These are phyloP conservation scores for Galaxias olidus DNA, from an alignment of 2,797 vertebrate genomes.

Conservation along the genomic window DNA sequence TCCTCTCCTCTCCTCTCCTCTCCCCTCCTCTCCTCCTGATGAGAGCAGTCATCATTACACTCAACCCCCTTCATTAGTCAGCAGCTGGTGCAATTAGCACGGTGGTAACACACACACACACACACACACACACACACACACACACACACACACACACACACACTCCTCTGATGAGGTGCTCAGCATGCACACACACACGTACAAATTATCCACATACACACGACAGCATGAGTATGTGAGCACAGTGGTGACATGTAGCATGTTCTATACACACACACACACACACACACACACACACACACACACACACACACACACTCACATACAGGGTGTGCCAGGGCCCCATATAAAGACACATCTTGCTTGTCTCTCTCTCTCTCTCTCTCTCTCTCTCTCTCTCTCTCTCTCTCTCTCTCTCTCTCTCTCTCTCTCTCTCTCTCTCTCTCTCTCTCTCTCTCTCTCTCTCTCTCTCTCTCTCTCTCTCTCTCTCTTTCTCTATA, in stretches of 20 bases:
- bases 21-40: slow-evolving; percentile 23
- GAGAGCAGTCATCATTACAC: slow-evolving; percentile 62
- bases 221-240: slow-evolving; percentile 11
- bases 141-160: slow-evolving; percentile 16
- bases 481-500: slow-evolving; percentile 75
- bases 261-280: slow-evolving; percentile 8
- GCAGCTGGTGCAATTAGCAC: slow-evolving; percentile 62
- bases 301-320: slow-evolving; percentile 13
- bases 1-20: neutral
- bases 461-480: slow-evolving; percentile 72
- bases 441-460: slow-evolving; percentile 82
- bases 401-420: slow-evolving; percentile 82
- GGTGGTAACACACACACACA: slow-evolving; percentile 14
- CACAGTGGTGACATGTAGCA: neutral
- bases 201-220: neutral
- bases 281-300: slow-evolving; percentile 9
- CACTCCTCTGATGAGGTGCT: slow-evolving; percentile 3
- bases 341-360: slow-evolving; percentile 44
- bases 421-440: slow-evolving; percentile 81
- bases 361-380: slow-evolving; percentile 71
- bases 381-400: slow-evolving; percentile 81
- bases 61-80: slow-evolving; percentile 59
- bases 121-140: slow-evolving; percentile 14
- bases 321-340: slow-evolving; percentile 22
- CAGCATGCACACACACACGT: neutral